Evolutionary conservation across 2,113 vertebrate genomes (phyloP), one percentile per base, ranked within the genome.

Genomic region (Hyla sarda): DNA sequence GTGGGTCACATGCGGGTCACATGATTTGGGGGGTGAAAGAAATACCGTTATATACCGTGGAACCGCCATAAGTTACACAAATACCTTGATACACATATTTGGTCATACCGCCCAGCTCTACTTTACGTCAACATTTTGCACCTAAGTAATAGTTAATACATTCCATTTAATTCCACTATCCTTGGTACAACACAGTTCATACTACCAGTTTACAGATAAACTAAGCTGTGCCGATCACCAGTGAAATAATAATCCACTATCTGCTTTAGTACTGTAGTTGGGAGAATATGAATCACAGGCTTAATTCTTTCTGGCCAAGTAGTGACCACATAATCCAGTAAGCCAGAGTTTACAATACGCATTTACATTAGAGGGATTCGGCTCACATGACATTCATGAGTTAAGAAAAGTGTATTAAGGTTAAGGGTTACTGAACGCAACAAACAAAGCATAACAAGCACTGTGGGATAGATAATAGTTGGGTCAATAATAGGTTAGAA

Each of bases 281-380:
- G 19, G 34, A 72, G 69, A 34, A 37, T 25, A 2, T 73, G 16
- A 37, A 21, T 71, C 71, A 73, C 71, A 73, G 45, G 37, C 9
- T n/a, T 73, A 73, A 73, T 45, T 41, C 71, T 45, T 73, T 21
- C 8, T 23, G 3, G 21, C 32, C 37, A 73, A 21, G 16, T 41
- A 71, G 21, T 73, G 19, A 73, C 71, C 21, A 41, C 21, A n/a
- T 73, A 73, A 73, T 73, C 71, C 71, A 23, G 23, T 73, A 73
- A n/a, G 23, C 41, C 34, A 71, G 34, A 30, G 13, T 2, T 4
- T 2, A 69, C 30, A 69, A 14, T 34, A 69, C 34, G 12, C 32
- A 32, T 69, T 13, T 69, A 30, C 17, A 69, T 69, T 69, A 69
- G 0, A 71, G 67, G 5, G 67, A 19, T 71, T 21, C 67, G 37